Base-by-base conservation (phyloP, 2,113 vertebrate genomes). In the Nyctereutes procyonoides region DNA sequence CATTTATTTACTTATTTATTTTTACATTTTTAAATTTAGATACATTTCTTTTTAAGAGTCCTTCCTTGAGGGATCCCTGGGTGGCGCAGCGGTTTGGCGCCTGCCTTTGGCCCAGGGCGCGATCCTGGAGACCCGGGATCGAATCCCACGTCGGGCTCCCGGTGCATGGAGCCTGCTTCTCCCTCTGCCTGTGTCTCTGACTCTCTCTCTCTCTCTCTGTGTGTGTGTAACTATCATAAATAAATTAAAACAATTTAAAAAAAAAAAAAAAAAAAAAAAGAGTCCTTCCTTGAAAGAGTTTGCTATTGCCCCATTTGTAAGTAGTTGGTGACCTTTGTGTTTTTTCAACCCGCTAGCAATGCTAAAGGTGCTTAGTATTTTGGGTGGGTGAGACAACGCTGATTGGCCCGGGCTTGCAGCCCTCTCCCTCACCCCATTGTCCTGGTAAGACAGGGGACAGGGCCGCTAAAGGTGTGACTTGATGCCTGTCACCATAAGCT, bases 401-500 rank as follows among this genome's bases (percentile, higher is more conserved):
- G 5, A 3, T 56, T 79, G 60, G 87, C 48, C 16, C 69, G 62
- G 30, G 74, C 93, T 63, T 19, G 91, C 67, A 60, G 95, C 73
- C 62, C 93, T 92, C n/a, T 96, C 51, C n/a, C 24, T 83, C 65
- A 62, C 69, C 60, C 92, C 32, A 2, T 24, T 2, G 4, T 92
- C 95, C 74, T 43, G 43, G 43, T 43, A 7, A 5, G 43, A 43
- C 43, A 43, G 43, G 43, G 43, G 15, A 60, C 58, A 22, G 19
- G 8, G 69, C 87, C 43, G 92, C 92, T 97, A 92, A 96, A 95
- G 96, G 90, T 60, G 43, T 67, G 96, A 85, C 89, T 93, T 83
- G 74, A 96, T 81, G 80, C 20, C 62, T 96, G 92, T 95, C 90
- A 83, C 69, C 56, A 4, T 65, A 28, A 48, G 95, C 58, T 24